Conservation (phyloP, 2,797 vertebrate genomes). For the Percopsis omiscomaycus region DNA sequence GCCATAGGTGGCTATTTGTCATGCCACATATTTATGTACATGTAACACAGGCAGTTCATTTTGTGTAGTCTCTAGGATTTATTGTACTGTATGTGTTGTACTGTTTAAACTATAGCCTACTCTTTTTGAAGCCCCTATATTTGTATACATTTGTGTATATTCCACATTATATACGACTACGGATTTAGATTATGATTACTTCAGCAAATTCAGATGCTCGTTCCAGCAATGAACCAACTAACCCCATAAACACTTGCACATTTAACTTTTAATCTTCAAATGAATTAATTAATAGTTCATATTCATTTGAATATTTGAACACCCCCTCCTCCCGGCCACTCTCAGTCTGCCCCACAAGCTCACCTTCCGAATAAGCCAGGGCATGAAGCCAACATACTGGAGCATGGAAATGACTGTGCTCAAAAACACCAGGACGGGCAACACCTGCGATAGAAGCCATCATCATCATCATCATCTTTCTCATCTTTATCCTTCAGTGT, state of each 20-base stretch:
- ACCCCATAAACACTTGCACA: too few species aligned
- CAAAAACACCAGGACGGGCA: constrained; percentile 86
- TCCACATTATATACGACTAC: too few species aligned
- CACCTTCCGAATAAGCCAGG: constrained; percentile 87
- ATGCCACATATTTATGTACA: too few species aligned
- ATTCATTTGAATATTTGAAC: neutral
- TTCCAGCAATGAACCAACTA: neutral
- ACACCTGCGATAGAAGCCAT: constrained; percentile 70
- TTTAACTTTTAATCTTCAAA: neutral
- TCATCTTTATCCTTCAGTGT: neutral
- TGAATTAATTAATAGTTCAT: neutral
- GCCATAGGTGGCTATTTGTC: too few species aligned
- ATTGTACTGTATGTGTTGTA: too few species aligned
- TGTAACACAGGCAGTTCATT: too few species aligned
- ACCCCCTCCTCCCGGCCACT: neutral
- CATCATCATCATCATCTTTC: constrained; percentile 7
- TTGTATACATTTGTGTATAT: too few species aligned
- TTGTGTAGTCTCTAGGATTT: too few species aligned
- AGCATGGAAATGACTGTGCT: constrained; percentile 85
- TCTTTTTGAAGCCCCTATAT: too few species aligned
- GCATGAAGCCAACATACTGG: constrained; percentile 83
- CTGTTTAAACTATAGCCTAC: too few species aligned
- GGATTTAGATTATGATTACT: neutral
- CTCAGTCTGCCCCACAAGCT: neutral
- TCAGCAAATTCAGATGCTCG: neutral